These are phyloP conservation scores for Calameuta idolon DNA, from an alignment of 2,888 invertebrate genomes.

Conservation along the genomic window DNA sequence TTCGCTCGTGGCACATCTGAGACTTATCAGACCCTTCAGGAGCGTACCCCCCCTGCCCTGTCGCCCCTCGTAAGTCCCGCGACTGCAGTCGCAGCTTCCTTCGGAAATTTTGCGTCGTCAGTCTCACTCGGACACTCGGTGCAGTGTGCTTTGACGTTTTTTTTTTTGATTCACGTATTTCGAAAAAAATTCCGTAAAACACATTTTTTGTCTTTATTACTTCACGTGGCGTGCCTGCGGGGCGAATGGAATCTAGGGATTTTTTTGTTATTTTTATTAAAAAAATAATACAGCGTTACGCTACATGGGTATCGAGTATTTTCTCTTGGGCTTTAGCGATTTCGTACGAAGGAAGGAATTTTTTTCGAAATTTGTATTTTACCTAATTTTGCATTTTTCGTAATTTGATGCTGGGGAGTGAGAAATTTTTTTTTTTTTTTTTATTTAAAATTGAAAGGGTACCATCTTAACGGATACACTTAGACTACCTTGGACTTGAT, in stretches of 20 bases:
- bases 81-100: background rate
- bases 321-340: too few species aligned
- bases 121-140: background rate
- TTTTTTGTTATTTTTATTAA: background rate
- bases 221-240: background rate
- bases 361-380: background rate
- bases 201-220: background rate
- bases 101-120: background rate
- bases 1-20: background rate
- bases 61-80: background rate
- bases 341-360: accelerated
- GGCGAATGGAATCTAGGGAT: background rate
- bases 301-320: too few species aligned
- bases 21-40: background rate
- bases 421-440: background rate
- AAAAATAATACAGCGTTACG: background rate
- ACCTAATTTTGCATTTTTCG: background rate
- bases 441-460: background rate
- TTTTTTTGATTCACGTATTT: background rate
- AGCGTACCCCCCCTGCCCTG: too few species aligned
- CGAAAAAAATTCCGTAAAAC: background rate
- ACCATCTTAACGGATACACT: background rate
- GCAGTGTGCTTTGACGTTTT: background rate
- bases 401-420: background rate
- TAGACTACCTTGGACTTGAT: background rate